These are phyloP conservation scores for Eustalomyia histrio DNA, from an alignment of 2,888 invertebrate genomes.

Conservation along the genomic window DNA sequence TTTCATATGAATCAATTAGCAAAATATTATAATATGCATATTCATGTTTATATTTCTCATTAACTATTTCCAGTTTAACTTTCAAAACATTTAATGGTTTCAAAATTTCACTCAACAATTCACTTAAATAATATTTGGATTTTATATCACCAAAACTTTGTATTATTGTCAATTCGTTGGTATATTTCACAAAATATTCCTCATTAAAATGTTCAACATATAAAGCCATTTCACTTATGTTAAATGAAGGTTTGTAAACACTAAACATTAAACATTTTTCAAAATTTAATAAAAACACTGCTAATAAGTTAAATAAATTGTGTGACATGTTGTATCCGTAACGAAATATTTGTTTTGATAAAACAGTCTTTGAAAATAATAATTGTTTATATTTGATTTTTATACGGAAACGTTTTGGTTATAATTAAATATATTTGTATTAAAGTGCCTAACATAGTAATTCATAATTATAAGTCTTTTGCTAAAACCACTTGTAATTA, in stretches of 20 bases:
- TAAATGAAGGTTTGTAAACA: not conserved
- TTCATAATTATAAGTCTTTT: too few relatives aligned
- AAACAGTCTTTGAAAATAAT: not conserved
- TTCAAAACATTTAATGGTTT: slow-evolving; percentile 28
- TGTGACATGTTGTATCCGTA: not conserved
- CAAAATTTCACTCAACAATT: slow-evolving; percentile 49
- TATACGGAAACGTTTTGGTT: too few relatives aligned
- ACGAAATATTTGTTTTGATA: not conserved
- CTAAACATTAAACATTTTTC: slow-evolving; percentile 1
- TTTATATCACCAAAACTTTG: slow-evolving; percentile 1
- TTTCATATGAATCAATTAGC: slow-evolving; percentile 58
- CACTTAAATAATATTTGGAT: slow-evolving; percentile 45
- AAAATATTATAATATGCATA: slow-evolving; percentile 56
- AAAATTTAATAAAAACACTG: slow-evolving; percentile 5
- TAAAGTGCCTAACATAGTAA: too few relatives aligned
- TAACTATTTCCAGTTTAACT: slow-evolving; percentile 18
- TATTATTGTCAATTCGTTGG: slow-evolving; percentile 18
- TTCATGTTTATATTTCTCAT: slow-evolving; percentile 3
- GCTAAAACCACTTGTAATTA: too few relatives aligned
- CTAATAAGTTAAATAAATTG: slow-evolving; percentile 4
- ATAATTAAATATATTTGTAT: too few relatives aligned
- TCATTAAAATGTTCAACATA: slow-evolving; percentile 45
- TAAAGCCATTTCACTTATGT: slow-evolving; percentile 36
- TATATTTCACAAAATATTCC: slow-evolving; percentile 31
- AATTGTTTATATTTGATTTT: not conserved